These are phyloP conservation scores for Aradophagus sp. DNA, from an alignment of 1,140 invertebrate genomes.

Conservation along the genomic window DNA sequence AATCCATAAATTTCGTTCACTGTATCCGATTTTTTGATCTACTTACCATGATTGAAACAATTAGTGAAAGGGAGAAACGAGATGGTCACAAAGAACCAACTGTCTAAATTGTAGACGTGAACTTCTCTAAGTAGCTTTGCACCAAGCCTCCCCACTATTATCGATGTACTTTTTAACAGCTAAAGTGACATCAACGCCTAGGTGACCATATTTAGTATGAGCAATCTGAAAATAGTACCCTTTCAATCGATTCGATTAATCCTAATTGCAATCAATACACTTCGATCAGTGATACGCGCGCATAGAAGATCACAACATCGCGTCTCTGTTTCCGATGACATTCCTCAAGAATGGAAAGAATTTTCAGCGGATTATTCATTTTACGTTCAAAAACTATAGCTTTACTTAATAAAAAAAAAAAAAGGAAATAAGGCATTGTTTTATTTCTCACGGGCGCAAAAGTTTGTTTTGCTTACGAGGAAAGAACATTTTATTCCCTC, in stretches of 20 bases:
- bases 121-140: constrained; percentile 75
- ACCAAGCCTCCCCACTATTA: constrained; percentile 66
- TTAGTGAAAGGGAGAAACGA: constrained; percentile 65
- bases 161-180: constrained; percentile 54
- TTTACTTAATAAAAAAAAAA: no score
- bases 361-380: no score
- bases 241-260: constrained; percentile 51
- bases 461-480: no score
- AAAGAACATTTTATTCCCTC: no score
- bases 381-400: no score
- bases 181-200: constrained; percentile 67
- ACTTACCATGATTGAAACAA: constrained; percentile 67
- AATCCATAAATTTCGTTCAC: no score
- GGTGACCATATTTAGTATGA: constrained; percentile 75
- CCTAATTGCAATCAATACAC: constrained; percentile 45
- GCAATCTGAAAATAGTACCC: constrained; percentile 63
- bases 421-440: no score
- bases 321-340: neutral
- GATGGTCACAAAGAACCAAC: constrained; percentile 74
- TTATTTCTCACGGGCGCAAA: no score
- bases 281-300: neutral
- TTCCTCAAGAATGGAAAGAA: no score
- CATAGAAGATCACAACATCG: neutral
- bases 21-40: no score
- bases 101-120: constrained; percentile 71